Base-by-base conservation (phyloP, 2,797 vertebrate genomes). In the Mormyrops boulengeri region DNA sequence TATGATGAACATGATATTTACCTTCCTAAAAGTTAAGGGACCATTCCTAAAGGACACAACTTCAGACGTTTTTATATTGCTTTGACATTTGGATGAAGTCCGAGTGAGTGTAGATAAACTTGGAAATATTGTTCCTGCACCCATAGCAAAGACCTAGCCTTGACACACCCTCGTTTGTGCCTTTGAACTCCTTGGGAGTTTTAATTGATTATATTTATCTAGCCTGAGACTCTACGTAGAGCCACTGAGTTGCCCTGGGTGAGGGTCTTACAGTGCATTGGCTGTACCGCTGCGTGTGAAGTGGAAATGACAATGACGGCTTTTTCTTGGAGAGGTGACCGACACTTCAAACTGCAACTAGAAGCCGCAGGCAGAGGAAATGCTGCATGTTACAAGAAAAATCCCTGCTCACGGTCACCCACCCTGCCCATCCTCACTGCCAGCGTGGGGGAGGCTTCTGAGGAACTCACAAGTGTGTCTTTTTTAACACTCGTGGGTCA, bases 161-260 rank as follows among this genome's bases (percentile, higher is more conserved):
- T 49, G 41, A 88, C 60, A 69, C 87, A 88, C 60, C 87, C 38
- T 49, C 12, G 60, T 69, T 62, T 69, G 60, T 69, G 87, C 49
- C 87, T 88, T 14, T 88, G 87, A 88, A 69, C 87, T 88, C 57
- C 26, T 66, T 88, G 87, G 60, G 44, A 53, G 87, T 87, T 88
- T 49, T 66, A 69, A 88, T 69, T 49, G n/a, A 66, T 55, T 88
- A 41, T 69, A 88, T 88, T 88, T 88, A 88, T 49, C 87, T 49
- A 88, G 52, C 17, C 34, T 1, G 38, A 88, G 41, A 49, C 41
- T 53, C 55, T 49, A 22, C 6, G 87, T 47, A 4, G 12, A 30
- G 44, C 38, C 41, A 12, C 41, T 12, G 55, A 6, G n/a, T 14
- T 66, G 87, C 87, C 60, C 49, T 41, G 50, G 87, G 87, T 47